Conservation (phyloP, 2,888 invertebrate species). For the Scaptomyza caliginosa region DNA sequence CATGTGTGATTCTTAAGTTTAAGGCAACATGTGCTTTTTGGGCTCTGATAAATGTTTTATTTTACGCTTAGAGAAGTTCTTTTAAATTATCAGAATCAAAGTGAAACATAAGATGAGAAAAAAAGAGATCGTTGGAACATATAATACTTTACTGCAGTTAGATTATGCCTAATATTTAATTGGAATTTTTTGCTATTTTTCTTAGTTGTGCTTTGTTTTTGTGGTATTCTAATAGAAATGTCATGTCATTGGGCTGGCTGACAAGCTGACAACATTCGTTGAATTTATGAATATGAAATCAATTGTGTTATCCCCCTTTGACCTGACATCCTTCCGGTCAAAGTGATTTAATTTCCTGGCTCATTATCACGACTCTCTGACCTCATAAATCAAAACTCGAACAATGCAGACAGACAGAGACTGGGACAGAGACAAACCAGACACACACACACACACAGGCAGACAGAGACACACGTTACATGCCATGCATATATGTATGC, state of each 20-base stretch:
- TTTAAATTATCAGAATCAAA: constrained; percentile 17
- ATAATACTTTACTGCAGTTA: too few species aligned
- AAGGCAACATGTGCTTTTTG: constrained; percentile 35
- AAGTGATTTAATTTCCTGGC: constrained; percentile 81
- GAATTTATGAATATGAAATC: constrained; percentile 80
- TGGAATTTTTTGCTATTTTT: neutral
- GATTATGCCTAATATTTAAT: too few species aligned
- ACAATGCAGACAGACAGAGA: constrained; percentile 56
- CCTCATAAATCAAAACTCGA: constrained; percentile 78
- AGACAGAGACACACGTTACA: constrained; percentile 63
- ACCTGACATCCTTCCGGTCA: constrained; percentile 81
- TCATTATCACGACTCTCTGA: constrained; percentile 81
- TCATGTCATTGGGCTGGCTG: constrained; percentile 43
- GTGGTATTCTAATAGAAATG: constrained; percentile 29
- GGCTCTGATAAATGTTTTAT: constrained; percentile 61
- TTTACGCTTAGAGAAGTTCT: constrained; percentile 56
- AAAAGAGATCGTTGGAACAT: neutral
- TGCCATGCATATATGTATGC: constrained; percentile 58
- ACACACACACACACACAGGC: constrained; percentile 7
- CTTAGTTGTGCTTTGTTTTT: too few species aligned
- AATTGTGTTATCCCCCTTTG: constrained; percentile 79
- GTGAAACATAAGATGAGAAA: neutral
- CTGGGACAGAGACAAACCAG: constrained; percentile 14
- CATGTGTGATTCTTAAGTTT: constrained; percentile 19
- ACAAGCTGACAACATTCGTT: constrained; percentile 71